These are phyloP conservation scores for Thamnophis sirtalis DNA, from an alignment of 2,113 vertebrate species.

Conservation along the genomic window DNA sequence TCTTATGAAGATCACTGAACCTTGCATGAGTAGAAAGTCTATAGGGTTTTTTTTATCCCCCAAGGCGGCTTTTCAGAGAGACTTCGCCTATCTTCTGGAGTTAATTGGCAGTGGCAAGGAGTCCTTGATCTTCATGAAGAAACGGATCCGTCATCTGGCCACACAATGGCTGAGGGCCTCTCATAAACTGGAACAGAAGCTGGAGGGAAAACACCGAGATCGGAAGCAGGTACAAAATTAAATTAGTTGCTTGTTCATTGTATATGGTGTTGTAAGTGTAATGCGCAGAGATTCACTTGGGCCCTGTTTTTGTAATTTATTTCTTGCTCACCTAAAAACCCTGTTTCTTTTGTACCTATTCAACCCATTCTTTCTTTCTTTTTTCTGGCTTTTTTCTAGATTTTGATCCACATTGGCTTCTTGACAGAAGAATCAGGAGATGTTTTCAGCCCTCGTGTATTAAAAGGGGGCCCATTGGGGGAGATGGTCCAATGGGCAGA, in stretches of 20 bases:
- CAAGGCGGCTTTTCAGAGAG: constrained; percentile 82
- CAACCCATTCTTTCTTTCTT: not conserved
- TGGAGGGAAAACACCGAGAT: constrained; percentile 70
- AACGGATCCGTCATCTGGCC: constrained; percentile 81
- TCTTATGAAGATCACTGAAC: not conserved
- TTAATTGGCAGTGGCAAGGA: constrained; percentile 91
- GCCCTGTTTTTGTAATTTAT: not conserved
- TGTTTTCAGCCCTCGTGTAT: constrained; percentile 91
- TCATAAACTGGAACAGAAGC: constrained; percentile 75
- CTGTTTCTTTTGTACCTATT: not conserved
- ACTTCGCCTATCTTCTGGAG: constrained; percentile 84
- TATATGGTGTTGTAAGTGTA: not conserved
- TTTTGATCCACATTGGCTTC: constrained; percentile 93
- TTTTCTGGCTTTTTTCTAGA: constrained; percentile 62
- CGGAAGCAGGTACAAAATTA: constrained; percentile 74
- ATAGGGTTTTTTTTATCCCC: not conserved
- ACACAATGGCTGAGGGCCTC: constrained; percentile 85
- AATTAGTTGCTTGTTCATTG: not conserved
- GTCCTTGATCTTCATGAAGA: constrained; percentile 96
- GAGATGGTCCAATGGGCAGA: constrained; percentile 99
- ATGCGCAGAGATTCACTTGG: not conserved
- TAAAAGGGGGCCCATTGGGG: constrained; percentile 92
- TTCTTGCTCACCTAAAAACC: not conserved
- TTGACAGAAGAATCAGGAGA: constrained; percentile 96
- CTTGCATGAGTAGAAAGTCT: not conserved